phyloP scores from a whole-genome alignment of 1,140 invertebrate species.

The Scaptodrosophila lebanonensis region DNA sequence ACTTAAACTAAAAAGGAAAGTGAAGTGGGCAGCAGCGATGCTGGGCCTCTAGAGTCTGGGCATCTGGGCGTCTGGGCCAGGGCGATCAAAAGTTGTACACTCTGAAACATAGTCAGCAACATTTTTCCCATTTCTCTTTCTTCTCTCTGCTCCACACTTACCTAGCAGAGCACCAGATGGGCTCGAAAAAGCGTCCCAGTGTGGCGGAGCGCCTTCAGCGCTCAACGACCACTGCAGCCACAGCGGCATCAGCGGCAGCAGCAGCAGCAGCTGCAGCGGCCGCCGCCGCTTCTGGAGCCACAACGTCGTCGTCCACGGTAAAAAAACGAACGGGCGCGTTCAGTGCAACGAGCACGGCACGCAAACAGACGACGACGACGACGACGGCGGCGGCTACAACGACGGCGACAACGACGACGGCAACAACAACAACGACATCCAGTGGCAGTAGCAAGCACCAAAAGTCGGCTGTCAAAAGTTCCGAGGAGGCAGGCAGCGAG shows the following conservation, averaged over 20 bases:
- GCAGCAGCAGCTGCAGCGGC: slow-evolving; percentile 1
- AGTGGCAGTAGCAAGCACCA: slow-evolving; percentile 38
- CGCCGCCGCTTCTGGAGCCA: not conserved
- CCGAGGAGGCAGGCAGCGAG: slow-evolving; percentile 17
- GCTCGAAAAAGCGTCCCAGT: slow-evolving; percentile 67
- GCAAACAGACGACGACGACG: not conserved
- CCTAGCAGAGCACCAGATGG: slow-evolving; percentile 45
- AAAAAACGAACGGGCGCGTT: too few species aligned
- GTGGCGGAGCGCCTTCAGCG: slow-evolving; percentile 63
- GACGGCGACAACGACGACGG: slow-evolving; percentile 7
- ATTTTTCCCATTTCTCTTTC: not conserved
- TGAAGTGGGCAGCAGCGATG: slow-evolving; percentile 3
- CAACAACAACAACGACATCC: slow-evolving; percentile 7
- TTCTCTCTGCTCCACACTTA: not conserved
- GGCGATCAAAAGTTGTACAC: too few species aligned
- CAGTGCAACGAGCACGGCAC: too few species aligned
- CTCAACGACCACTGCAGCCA: slow-evolving; percentile 31
- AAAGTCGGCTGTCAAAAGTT: slow-evolving; percentile 19
- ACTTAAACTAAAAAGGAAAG: slow-evolving; percentile 46
- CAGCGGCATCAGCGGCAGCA: slow-evolving; percentile 20
- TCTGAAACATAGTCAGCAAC: not conserved
- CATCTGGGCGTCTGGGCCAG: too few species aligned
- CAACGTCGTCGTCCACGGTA: slow-evolving; percentile 12
- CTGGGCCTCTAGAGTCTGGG: too few species aligned
- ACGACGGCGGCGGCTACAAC: not conserved